Evolutionary conservation across 2,113 vertebrate genomes (phyloP).

Genomic region (Prochilodus magdalenae): DNA sequence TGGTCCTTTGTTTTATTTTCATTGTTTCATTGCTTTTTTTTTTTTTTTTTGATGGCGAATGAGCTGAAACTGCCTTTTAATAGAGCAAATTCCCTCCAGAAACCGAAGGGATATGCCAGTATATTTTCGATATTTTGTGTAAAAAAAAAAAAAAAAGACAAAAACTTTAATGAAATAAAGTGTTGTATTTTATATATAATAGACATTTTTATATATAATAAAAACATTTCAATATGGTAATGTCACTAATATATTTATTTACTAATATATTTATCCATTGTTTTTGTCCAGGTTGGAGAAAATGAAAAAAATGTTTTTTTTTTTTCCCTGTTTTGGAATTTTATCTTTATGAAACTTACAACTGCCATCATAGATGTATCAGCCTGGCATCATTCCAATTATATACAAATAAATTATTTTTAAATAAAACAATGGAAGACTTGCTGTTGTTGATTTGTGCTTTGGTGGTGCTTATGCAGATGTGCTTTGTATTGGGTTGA

Average conservation of each 20-base stretch:
- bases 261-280: constrained; percentile 99
- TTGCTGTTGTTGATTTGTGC: constrained; percentile 17
- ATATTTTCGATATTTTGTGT: constrained; percentile 84
- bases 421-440: constrained; percentile 64
- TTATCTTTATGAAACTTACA: constrained; percentile 76
- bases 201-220: constrained; percentile 89
- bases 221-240: constrained; percentile 94
- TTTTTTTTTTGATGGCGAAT: constrained; percentile 64
- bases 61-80: constrained; percentile 80
- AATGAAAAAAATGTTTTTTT: constrained; percentile 67
- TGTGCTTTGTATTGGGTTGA: background rate
- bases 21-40: constrained; percentile 51
- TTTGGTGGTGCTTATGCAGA: background rate
- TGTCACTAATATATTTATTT: constrained; percentile 99
- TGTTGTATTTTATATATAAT: constrained; percentile 91
- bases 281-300: constrained; percentile 78
- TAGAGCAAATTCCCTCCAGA: constrained; percentile 75
- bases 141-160: constrained; percentile 77
- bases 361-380: constrained; percentile 76
- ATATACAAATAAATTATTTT: constrained; percentile 86
- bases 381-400: constrained; percentile 81
- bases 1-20: constrained; percentile 55
- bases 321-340: constrained; percentile 75
- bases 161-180: constrained; percentile 83
- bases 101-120: constrained; percentile 75